Percentiles rank a stretch among this genome's conserved stretches.
phyloP scores from a whole-genome alignment of 2,113 vertebrate species.

The Amazona vittata region DNA sequence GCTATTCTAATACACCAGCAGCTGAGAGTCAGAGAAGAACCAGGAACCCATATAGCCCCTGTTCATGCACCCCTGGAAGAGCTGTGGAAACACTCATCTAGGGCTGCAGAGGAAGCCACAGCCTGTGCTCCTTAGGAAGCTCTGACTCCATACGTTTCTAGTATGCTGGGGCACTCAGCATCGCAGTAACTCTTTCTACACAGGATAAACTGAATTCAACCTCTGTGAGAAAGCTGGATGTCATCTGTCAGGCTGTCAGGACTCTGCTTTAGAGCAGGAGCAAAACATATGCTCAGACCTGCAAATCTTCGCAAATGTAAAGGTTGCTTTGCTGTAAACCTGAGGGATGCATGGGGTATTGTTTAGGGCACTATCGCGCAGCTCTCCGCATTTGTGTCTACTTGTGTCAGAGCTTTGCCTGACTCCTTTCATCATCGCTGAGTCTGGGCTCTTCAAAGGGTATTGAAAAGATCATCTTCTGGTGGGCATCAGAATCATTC shows the following conservation, averaged over 20 bases:
- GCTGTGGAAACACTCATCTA: neutral
- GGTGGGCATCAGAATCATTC: neutral
- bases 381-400: neutral
- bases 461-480: neutral
- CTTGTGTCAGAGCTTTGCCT: neutral
- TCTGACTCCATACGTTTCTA: neutral
- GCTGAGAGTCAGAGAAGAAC: neutral
- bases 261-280: neutral
- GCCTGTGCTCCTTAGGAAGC: neutral
- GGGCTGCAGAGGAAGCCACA: neutral
- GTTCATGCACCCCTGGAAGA: neutral
- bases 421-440: neutral
- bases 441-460: neutral
- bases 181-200: too few relatives aligned
- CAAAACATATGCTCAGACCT: neutral
- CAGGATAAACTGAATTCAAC: neutral
- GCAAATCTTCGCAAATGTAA: neutral
- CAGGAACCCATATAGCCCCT: neutral
- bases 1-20: neutral
- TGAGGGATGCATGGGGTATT: too few relatives aligned
- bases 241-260: neutral
- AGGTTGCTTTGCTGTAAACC: neutral
- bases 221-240: neutral
- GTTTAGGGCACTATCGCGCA: neutral
- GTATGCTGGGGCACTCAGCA: rapidly evolving